phyloP scores from a whole-genome alignment of 2,113 vertebrate species.

The Pedionomus torquatus region DNA sequence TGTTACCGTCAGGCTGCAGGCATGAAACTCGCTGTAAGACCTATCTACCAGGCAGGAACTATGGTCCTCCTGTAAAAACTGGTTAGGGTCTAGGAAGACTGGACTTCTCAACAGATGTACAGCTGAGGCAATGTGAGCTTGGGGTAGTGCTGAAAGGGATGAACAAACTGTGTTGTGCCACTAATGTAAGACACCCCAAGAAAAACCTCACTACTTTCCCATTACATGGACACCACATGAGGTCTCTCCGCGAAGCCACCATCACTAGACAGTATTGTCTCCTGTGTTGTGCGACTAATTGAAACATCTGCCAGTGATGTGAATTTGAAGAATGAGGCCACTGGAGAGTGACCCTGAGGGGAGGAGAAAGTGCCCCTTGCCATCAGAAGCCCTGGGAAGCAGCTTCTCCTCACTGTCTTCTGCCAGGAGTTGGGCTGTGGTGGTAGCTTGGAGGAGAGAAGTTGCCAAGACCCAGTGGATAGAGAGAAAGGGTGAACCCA shows the following conservation, averaged over 20 bases:
- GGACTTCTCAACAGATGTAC: not conserved
- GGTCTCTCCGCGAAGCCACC: not conserved
- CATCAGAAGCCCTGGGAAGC: not conserved
- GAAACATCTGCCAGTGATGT: not conserved
- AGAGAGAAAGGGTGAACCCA: not conserved
- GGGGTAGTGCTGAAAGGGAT: not conserved
- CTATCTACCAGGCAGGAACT: not conserved
- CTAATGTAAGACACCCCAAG: not conserved
- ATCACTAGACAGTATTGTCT: not conserved
- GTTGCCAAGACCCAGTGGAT: not conserved
- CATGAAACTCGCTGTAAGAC: not conserved
- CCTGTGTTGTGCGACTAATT: not conserved
- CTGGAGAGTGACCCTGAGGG: not conserved
- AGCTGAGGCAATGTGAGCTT: not conserved
- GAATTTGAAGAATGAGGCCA: not conserved
- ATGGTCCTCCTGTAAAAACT: not conserved
- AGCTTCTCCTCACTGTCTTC: not conserved
- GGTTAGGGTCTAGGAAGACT: not conserved
- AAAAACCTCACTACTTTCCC: not conserved
- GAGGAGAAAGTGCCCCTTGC: not conserved
- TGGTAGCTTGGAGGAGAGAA: not conserved
- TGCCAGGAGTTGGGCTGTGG: not conserved
- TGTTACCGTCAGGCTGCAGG: not conserved
- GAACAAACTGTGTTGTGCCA: not conserved
- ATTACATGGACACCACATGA: not conserved